Evolutionary conservation across 2,113 vertebrate species (phyloP).

Genomic region (Saccopteryx bilineata): DNA sequence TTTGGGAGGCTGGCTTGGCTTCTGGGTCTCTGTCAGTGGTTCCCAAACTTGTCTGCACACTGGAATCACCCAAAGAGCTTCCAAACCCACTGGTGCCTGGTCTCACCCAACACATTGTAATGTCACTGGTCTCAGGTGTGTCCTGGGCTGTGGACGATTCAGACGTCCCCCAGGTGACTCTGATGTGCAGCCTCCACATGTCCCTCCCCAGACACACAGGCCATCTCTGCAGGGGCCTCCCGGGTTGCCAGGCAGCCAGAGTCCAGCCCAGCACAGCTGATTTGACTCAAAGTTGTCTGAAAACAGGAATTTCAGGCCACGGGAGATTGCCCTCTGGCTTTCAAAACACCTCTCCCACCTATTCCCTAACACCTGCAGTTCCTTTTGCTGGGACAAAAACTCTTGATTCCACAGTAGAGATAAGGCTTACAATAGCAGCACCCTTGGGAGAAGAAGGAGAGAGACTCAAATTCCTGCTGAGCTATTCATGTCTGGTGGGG

Average conservation of each 20-base stretch:
- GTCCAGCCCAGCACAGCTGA: background rate
- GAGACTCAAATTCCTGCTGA: background rate
- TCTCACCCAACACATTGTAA: too few relatives aligned
- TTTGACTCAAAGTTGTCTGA: background rate
- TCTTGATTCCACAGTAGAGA: conserved; percentile 29
- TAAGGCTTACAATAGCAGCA: conserved; percentile 1
- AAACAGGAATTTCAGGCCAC: background rate
- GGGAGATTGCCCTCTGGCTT: background rate
- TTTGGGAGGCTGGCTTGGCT: background rate
- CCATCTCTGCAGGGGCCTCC: fast-evolving
- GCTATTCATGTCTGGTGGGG: conserved; percentile 26
- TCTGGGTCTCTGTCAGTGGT: background rate
- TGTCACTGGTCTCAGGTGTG: background rate
- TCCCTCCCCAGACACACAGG: background rate
- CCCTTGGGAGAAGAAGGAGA: conserved; percentile 48
- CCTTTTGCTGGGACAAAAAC: background rate
- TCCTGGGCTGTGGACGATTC: background rate
- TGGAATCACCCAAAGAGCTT: background rate
- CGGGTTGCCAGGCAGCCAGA: background rate
- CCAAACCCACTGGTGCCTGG: background rate
- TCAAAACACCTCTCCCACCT: background rate
- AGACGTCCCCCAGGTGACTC: background rate
- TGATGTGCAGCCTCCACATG: background rate
- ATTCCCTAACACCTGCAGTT: background rate
- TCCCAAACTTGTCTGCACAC: background rate